Evolutionary conservation across 2,113 vertebrate genomes (phyloP).

Genomic region (Haemorhous mexicanus): DNA sequence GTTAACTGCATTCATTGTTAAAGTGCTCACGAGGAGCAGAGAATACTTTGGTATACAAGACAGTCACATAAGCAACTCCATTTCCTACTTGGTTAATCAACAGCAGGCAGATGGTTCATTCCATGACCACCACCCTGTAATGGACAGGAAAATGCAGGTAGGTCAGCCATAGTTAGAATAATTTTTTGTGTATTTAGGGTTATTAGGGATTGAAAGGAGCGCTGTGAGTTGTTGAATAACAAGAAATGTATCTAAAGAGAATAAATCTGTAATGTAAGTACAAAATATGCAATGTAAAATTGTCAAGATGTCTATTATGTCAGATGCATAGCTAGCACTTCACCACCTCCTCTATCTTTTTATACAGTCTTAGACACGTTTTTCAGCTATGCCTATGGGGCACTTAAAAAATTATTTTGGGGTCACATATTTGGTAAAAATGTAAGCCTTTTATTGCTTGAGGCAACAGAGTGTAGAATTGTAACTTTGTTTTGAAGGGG

Average conservation of each 20-base stretch:
- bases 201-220: neutral
- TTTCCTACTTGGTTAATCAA: constrained; percentile 65
- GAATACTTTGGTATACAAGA: neutral
- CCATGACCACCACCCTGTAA: constrained; percentile 66
- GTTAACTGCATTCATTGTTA: constrained; percentile 79
- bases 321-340: neutral
- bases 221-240: neutral
- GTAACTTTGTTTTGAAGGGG: neutral
- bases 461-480: neutral
- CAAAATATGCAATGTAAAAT: neutral
- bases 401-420: neutral
- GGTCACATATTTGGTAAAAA: neutral
- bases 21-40: constrained; percentile 73
- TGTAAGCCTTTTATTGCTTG: neutral
- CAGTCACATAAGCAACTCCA: constrained; percentile 46
- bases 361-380: neutral
- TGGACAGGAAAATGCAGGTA: constrained; percentile 74
- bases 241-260: neutral
- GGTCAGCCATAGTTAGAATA: neutral
- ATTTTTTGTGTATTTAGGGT: neutral
- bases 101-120: constrained; percentile 70
- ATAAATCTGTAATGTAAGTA: neutral
- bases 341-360: neutral
- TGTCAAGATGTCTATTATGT: neutral
- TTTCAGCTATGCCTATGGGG: neutral